Evolutionary conservation across 1,140 invertebrate genomes (phyloP).

Genomic region (Papilio xuthus): DNA sequence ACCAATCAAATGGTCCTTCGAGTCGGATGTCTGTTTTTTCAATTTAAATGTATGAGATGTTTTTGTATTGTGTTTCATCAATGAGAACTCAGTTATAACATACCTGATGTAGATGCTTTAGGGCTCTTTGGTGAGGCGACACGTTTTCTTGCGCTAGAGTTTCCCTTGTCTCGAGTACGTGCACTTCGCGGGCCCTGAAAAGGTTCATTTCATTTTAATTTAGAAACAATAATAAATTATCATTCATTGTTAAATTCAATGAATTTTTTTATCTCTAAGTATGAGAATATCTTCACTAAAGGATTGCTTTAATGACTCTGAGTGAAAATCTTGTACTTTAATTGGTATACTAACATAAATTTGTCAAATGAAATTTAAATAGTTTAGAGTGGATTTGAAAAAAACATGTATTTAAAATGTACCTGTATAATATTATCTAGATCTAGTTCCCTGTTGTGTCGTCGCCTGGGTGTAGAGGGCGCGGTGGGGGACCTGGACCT

Average conservation of each 20-base stretch:
- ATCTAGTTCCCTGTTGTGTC: slow-evolving; percentile 74
- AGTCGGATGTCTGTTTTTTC: too few relatives aligned
- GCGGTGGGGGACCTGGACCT: slow-evolving; percentile 57
- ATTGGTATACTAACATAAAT: too few relatives aligned
- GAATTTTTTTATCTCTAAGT: too few relatives aligned
- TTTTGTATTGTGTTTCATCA: background rate
- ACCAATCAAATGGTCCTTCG: too few relatives aligned
- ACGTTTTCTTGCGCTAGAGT: slow-evolving; percentile 66
- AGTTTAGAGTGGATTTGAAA: too few relatives aligned
- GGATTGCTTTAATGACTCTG: too few relatives aligned
- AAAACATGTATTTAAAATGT: background rate
- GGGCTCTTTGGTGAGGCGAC: slow-evolving; percentile 73
- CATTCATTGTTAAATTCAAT: too few relatives aligned
- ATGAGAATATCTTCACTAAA: too few relatives aligned
- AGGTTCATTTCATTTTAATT: background rate
- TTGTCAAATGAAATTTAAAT: too few relatives aligned
- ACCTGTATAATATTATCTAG: slow-evolving; percentile 79
- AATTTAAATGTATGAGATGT: background rate
- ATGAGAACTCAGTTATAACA: background rate
- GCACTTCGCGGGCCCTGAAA: slow-evolving; percentile 69
- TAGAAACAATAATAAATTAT: too few relatives aligned
- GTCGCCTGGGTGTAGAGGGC: slow-evolving; percentile 67
- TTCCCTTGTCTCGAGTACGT: slow-evolving; percentile 69
- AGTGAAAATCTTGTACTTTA: too few relatives aligned
- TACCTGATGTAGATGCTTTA: slow-evolving; percentile 78